phyloP scores from a whole-genome alignment of 2,797 vertebrate species.

The Siniperca obscura region DNA sequence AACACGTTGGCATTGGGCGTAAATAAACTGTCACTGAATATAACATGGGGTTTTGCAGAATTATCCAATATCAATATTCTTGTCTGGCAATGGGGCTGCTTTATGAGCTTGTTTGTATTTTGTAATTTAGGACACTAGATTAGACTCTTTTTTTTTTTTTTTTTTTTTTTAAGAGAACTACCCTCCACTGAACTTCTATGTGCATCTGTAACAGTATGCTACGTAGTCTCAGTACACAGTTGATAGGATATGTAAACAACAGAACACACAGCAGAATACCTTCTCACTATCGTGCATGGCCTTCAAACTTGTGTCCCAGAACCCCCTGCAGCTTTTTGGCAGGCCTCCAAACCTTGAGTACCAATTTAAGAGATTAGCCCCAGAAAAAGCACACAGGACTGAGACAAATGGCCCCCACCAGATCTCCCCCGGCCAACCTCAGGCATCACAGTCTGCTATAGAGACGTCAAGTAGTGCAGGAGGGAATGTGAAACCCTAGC shows the following conservation, averaged over 20 bases:
- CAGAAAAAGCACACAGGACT: slow-evolving; percentile 82
- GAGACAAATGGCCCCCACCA: slow-evolving; percentile 76
- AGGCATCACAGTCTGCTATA: slow-evolving; percentile 71
- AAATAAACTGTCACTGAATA: neutral
- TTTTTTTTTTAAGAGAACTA: neutral
- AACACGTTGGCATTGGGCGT: neutral
- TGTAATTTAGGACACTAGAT: neutral
- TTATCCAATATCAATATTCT: neutral
- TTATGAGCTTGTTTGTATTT: slow-evolving; percentile 6
- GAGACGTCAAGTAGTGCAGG: slow-evolving; percentile 74
- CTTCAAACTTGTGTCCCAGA: slow-evolving; percentile 60
- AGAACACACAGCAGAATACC: slow-evolving; percentile 17
- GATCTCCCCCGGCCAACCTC: slow-evolving; percentile 72
- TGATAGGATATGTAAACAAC: slow-evolving; percentile 46
- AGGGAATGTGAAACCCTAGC: slow-evolving; percentile 81
- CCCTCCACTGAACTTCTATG: slow-evolving; percentile 1
- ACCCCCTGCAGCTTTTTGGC: slow-evolving; percentile 72
- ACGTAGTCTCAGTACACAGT: slow-evolving; percentile 18
- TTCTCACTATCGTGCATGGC: slow-evolving; percentile 17
- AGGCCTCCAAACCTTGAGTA: slow-evolving; percentile 74
- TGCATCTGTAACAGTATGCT: neutral
- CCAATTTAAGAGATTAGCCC: slow-evolving; percentile 85
- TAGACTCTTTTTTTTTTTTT: neutral
- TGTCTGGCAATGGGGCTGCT: neutral
- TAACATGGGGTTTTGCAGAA: neutral